Evolutionary conservation across 2,797 vertebrate genomes (phyloP), one percentile per base, ranked within the genome.

Genomic region (Sebastolobus alascanus): DNA sequence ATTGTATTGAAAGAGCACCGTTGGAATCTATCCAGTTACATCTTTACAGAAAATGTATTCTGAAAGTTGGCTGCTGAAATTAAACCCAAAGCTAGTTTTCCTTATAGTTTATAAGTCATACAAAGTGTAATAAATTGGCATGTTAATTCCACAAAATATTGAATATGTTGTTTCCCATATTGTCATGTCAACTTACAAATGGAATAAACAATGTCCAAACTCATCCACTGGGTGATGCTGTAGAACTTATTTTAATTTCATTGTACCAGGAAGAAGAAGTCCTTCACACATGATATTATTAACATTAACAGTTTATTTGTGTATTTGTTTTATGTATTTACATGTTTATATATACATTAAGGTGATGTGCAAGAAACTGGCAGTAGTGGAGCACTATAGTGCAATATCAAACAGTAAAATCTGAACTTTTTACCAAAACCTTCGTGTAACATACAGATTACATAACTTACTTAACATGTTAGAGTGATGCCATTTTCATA

Each of bases 131-230:
- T 60, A 46, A 85, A 72, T 60, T 80, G 81, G 84, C 82, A 85
- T 87, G 79, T 82, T 82, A 40, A 83, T 85, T 85, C 70, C 43
- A 69, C 68, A 78, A 37, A 61, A 31, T 64, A 75, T 10, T 66
- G 13, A 86, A 90, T 74, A 78, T 79, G 65, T 74, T 82, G 76
- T 88, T 86, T 75, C 54, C 80, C 75, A 85, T 83, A n/a, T 75
- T 86, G 83, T 89, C 78, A 87, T 87, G 81, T 87, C 80, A 84
- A 76, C 68, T 68, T 56, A 52, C 78, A 80, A 83, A 66, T 9
- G 27, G 37, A 94, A 90, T 91, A 90, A 92, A 93, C 9, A 85
- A 86, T 84, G 84, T 87, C 61, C 22, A 79, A 89, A 87, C 35
- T 35, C 54, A 3, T 68, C 84, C 90, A 86, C 85, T 63, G 73